These are phyloP conservation scores for Karalla daura DNA, from an alignment of 2,797 vertebrate species.

Conservation along the genomic window DNA sequence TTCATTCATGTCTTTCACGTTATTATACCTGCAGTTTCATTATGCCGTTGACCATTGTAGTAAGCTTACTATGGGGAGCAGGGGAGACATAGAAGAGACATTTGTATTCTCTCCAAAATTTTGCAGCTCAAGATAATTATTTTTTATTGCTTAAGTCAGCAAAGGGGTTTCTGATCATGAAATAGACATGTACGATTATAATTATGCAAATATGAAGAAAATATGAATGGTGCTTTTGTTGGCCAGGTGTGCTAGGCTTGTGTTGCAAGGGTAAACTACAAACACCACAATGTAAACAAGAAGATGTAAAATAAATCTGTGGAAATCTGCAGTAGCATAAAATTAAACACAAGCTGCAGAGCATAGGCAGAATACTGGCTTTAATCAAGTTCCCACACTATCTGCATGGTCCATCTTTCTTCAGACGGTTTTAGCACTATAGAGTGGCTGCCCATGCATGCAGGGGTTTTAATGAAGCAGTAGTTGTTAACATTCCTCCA, in stretches of 20 bases:
- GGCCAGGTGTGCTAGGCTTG: neutral
- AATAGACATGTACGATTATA: conserved; percentile 12
- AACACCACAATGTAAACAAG: too few species aligned
- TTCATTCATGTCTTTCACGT: too few species aligned
- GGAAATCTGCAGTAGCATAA: neutral
- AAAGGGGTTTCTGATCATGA: conserved; percentile 16
- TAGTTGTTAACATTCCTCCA: conserved; percentile 38
- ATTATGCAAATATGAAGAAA: conserved; percentile 10
- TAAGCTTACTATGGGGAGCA: conserved; percentile 14
- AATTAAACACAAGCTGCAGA: conserved; percentile 5
- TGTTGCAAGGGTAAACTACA: neutral
- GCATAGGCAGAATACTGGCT: neutral
- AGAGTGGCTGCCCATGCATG: conserved; percentile 28
- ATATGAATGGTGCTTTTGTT: neutral
- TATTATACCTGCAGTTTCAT: too few species aligned
- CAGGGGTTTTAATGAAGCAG: conserved; percentile 47
- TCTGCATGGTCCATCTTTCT: conserved; percentile 37
- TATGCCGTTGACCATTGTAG: too few species aligned
- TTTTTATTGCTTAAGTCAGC: conserved; percentile 35
- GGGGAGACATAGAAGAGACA: conserved; percentile 22
- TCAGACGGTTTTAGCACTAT: conserved; percentile 19
- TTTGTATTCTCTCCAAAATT: conserved; percentile 41
- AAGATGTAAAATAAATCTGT: neutral
- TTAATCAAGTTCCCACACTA: conserved; percentile 20
- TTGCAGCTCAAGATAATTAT: conserved; percentile 25